phyloP scores from a whole-genome alignment of 2,113 vertebrate genomes.

The Grus americana region DNA sequence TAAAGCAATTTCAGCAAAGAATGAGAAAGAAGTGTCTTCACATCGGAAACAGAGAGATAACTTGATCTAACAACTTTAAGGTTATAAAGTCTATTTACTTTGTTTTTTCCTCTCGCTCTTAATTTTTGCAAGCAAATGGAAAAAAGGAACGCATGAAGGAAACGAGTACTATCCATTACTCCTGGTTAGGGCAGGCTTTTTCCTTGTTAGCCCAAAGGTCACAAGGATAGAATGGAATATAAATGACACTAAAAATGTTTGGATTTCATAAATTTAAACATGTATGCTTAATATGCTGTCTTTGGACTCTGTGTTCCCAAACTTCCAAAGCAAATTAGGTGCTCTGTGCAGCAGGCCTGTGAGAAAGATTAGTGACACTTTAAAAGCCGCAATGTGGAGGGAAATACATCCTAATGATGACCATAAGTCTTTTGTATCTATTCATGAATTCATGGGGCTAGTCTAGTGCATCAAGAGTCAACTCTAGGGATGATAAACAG shows the following conservation, averaged over 20 bases:
- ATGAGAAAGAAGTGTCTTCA: background rate
- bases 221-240: background rate
- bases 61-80: too few relatives aligned
- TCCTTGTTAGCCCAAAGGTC: background rate
- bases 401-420: conserved; percentile 30
- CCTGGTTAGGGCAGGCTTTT: background rate
- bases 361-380: conserved; percentile 18
- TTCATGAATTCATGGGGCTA: conserved; percentile 46
- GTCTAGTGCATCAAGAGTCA: background rate
- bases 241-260: background rate
- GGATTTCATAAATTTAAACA: background rate
- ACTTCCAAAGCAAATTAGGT: conserved; percentile 1
- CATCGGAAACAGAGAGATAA: background rate
- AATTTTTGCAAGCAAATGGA: background rate
- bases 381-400: background rate
- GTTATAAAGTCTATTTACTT: background rate
- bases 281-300: background rate
- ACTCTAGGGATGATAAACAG: conserved; percentile 37
- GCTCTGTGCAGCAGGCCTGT: background rate
- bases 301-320: background rate
- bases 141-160: background rate
- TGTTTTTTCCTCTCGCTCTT: background rate
- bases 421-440: conserved; percentile 55
- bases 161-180: background rate
- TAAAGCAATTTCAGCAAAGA: background rate